Conservation (phyloP, 2,797 vertebrate species). For the Sebastes paucispinis region DNA sequence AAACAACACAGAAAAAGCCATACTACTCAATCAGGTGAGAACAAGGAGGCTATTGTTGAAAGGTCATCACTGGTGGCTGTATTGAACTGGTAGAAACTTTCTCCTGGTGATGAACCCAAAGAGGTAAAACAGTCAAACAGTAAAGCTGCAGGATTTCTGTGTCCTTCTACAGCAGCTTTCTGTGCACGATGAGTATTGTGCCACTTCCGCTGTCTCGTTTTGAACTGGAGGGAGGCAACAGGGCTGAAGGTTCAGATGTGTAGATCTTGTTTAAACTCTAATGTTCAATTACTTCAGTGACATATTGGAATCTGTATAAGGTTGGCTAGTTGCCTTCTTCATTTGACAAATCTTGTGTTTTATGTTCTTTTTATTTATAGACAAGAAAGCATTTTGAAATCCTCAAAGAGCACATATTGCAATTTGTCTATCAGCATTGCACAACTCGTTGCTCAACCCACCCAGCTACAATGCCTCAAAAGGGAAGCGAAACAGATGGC, state of each 20-base stretch:
- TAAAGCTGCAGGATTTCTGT: background rate
- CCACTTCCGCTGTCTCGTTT: conserved; percentile 31
- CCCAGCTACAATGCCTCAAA: conserved; percentile 44
- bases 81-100: background rate
- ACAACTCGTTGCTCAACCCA: conserved; percentile 64
- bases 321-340: accelerated
- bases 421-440: conserved; percentile 53
- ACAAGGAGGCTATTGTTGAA: conserved; percentile 23
- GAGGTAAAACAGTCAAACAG: background rate
- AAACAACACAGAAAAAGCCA: background rate
- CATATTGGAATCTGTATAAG: background rate
- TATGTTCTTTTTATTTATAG: background rate
- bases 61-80: background rate
- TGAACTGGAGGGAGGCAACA: background rate
- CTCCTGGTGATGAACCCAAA: background rate
- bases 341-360: background rate
- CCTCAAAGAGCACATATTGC: conserved; percentile 9
- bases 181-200: background rate
- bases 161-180: background rate
- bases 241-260: background rate
- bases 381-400: conserved; percentile 48
- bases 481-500: conserved; percentile 81
- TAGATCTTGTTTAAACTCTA: background rate
- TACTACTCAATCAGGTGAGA: background rate
- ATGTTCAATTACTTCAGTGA: background rate